Percentiles rank a stretch among this genome's conserved stretches.
These are phyloP conservation scores for Zosterops japonicus DNA, from an alignment of 2,113 vertebrate genomes.

Conservation along the genomic window DNA sequence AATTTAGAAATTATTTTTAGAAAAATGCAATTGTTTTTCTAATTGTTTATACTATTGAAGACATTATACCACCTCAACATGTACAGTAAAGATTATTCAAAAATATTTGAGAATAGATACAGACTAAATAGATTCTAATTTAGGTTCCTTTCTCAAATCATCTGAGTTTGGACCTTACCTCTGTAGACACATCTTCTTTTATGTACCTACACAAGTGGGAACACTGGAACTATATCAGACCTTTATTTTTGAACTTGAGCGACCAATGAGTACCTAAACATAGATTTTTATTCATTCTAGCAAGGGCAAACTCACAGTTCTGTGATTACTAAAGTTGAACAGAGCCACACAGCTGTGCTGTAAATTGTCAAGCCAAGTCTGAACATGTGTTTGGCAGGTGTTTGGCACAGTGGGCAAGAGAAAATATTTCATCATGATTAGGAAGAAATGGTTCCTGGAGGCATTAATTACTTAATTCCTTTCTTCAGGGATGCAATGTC, in stretches of 20 bases:
- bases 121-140: not conserved
- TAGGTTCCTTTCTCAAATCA: not conserved
- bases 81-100: not conserved
- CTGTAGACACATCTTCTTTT: not conserved
- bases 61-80: not conserved
- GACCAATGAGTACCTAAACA: not conserved
- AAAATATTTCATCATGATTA: not conserved
- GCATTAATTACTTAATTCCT: not conserved
- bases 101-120: not conserved
- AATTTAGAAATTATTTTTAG: not conserved
- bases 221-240: not conserved
- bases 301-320: not conserved
- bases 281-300: not conserved
- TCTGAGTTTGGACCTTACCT: not conserved
- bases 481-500: not conserved
- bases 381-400: not conserved
- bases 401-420: not conserved
- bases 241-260: not conserved
- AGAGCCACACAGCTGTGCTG: not conserved
- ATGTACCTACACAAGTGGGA: not conserved
- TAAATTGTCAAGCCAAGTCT: not conserved
- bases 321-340: not conserved
- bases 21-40: not conserved
- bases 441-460: not conserved
- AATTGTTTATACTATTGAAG: not conserved